Base-by-base conservation (phyloP, 1,140 invertebrate species). In the Brachionus angularis region DNA sequence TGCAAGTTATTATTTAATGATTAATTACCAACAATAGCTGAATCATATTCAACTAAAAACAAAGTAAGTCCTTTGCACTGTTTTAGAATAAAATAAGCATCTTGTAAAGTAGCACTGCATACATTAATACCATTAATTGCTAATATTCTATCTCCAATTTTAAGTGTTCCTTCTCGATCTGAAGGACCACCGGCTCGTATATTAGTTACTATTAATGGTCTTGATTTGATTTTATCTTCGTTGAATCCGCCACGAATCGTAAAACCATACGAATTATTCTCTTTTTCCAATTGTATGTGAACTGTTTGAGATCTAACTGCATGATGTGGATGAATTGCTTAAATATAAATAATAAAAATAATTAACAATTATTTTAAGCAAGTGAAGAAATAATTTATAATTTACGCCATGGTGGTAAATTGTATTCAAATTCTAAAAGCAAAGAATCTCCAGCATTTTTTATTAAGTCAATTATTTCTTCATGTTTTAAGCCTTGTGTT, bases 151-250 rank as follows among this genome's bases (percentile, higher is more conserved):
- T 96, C 93, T 12, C 83, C 83, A 47, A 75, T 70, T 73, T 91
- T 89, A 49, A 95, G 87, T 34, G 90, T 86, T 1, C 89, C 88
- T 75, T 85, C 85, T 72, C 85, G 86, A 74, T 93, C 89, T 12
- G 91, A 91, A 0, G 93, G 89, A 0, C 93, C 91, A 53, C 90
- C 89, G 1, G 89, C 86, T 74, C 91, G 85, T 2, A 97, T 89
- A 73, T 91, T 87, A 0, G 92, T 95, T 1, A 96, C 88, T 3
- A 91, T 87, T 31, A 96, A 79, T 0, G 92, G 90, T 62, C 88
- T 85, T 2, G 85, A 84, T 79, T 84, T 86, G 74, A 79, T 74
- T 21, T 74, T 71, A 31, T 82, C 80, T 27, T 87, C 83, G 67
- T 86, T 83, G 25, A 86, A 85, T 1, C 92, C 92, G 0, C 89